A percentile compares a stretch with the other conserved stretches of the same genome.
These are phyloP conservation scores for Drosophila repleta DNA, from an alignment of 1,140 invertebrate species.

Conservation along the genomic window DNA sequence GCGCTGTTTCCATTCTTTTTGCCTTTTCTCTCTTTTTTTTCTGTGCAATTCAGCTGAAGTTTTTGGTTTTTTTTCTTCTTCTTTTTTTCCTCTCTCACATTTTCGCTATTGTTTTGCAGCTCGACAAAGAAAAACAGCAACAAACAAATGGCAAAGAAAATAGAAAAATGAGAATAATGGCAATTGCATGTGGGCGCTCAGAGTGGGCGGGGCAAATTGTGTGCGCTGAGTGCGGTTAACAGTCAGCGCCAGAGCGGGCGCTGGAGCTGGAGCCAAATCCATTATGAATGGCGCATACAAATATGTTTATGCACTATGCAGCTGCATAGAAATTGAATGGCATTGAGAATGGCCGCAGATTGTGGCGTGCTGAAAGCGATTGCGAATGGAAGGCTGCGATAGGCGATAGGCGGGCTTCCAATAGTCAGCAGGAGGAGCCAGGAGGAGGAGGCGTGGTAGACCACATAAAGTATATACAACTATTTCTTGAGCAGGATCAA, in stretches of 20 bases:
- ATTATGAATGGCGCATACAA: constrained; percentile 3
- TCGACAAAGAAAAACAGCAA: constrained; percentile 73
- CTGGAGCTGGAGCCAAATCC: neutral
- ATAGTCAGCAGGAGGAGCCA: too few relatives aligned
- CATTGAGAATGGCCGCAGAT: neutral
- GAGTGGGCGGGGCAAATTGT: neutral
- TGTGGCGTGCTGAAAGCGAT: neutral
- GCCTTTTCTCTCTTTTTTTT: too few relatives aligned
- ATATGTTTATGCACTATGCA: neutral
- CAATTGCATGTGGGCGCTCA: constrained; percentile 42
- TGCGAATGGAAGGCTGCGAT: too few relatives aligned
- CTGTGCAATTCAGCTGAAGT: constrained; percentile 16
- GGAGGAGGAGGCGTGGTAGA: too few relatives aligned
- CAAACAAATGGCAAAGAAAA: constrained; percentile 69
- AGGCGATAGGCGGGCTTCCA: too few relatives aligned
- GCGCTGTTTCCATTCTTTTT: constrained; percentile 27
- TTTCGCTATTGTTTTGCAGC: constrained; percentile 60
- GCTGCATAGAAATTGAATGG: constrained; percentile 5
- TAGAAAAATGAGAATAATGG: constrained; percentile 26
- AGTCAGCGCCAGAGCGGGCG: neutral
- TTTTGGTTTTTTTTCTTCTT: constrained; percentile 19
- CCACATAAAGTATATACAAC: too few relatives aligned
- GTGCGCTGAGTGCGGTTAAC: neutral
- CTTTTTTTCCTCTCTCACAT: neutral
- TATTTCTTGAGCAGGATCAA: too few relatives aligned